Base-by-base conservation (phyloP, 2,797 vertebrate species). In the Mycteria americana region DNA sequence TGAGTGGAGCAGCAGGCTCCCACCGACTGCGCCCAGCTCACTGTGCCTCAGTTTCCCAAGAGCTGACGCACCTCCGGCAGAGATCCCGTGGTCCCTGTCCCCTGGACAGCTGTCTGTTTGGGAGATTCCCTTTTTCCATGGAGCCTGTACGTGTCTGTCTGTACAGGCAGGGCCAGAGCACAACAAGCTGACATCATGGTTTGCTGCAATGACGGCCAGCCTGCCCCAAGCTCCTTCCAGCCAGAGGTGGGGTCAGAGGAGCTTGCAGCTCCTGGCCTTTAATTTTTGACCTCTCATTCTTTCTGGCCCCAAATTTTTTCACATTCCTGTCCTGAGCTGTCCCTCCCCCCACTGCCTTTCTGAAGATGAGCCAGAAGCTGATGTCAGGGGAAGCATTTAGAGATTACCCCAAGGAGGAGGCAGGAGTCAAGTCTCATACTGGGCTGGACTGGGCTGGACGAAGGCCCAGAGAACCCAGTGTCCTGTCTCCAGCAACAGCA, bases 311-410 rank as follows among this genome's bases (percentile, higher is more conserved):
- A 33, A 5, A 7, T 67, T 89, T 85, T 81, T 80, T 63, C 78
- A 37, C 63, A 50, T 83, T 93, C 63, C 45, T 45, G 11, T 46
- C 48, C 51, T 18, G 51, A 95, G 63, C 39, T 85, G 28, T 89
- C 57, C 33, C 51, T 67, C 75, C 88, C 48, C 1, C 6, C 54
- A 18, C 4, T 46, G 92, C 46, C 39, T 81, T 81, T 89, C 72
- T 63, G 78, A 92, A 91, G 50, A 92, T 41, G 70, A 37, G 81
- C 91, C 93, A 89, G 86, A 64, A 87, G 45, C 56, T 89, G 95
- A 92, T 88, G 83, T 89, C 91, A 94, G 70, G 84, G 74, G 51
- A 92, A 77, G 60, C 5, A 2, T 78, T 86, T 63, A 51, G n/a
- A 62, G 59, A 92, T 87, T 85, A 87, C 50, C 33, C 91, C 45